phyloP scores from a whole-genome alignment of 2,888 invertebrate species.

The Gibbula magus region DNA sequence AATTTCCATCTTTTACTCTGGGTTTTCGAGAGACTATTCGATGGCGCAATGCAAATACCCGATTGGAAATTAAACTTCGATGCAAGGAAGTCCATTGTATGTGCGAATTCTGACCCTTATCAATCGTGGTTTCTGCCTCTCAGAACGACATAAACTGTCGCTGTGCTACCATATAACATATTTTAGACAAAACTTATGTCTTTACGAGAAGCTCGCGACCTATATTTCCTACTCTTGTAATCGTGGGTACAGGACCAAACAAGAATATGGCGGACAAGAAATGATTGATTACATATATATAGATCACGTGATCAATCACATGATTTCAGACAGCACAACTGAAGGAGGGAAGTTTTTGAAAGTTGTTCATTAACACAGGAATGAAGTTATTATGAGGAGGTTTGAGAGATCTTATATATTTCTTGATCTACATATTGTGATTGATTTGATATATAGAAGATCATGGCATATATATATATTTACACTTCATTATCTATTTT shows the following conservation, averaged over 20 bases:
- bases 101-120: background rate
- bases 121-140: background rate
- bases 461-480: no score
- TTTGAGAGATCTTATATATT: no score
- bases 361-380: no score
- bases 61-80: background rate
- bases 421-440: no score
- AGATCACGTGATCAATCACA: no score
- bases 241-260: background rate
- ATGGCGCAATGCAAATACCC: background rate
- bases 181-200: slow-evolving; percentile 8
- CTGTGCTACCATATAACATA: slow-evolving; percentile 5
- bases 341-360: no score
- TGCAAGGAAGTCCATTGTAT: background rate
- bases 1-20: slow-evolving; percentile 6
- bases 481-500: no score
- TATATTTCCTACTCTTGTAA: background rate
- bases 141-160: slow-evolving; percentile 13
- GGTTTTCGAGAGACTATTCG: background rate
- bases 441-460: no score
- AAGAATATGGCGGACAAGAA: no score
- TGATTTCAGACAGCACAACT: no score
- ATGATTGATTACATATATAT: no score
- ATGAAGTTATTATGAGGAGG: no score
- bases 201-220: background rate